Evolutionary conservation across 1,140 invertebrate species (phyloP), one percentile per base, ranked within the genome.

Genomic region (Laodelphax striatellus): DNA sequence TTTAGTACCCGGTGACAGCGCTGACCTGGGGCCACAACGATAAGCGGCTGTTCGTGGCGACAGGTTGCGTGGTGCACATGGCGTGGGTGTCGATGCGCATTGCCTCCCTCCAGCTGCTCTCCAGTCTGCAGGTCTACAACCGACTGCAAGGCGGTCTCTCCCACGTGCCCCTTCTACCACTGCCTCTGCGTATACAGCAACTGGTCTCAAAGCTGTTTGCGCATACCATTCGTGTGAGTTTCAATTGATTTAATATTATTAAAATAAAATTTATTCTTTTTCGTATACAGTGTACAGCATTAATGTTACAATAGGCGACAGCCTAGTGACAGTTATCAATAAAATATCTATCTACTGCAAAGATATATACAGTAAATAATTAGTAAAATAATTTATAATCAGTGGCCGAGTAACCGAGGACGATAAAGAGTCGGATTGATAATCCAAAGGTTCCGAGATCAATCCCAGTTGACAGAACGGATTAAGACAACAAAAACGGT

Each of bases 21-120:
- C 76, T 98, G 65, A 98, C 94, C 1, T 98, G 94, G 94, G 96
- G 94, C 31, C 95, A 98, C 76, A 95, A 96, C 73, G 96, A 97
- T 69, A 87, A 92, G 64, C 79, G 94, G 2, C 73, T 99, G 31
- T 97, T 98, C 72, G 81, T 98, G 28, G 93, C 94, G 13, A 94
- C 93, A 13, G 95, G 94, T 13, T 79, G 84, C 8, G 82, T 86
- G 67, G 84, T 90, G 65, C 93, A 96, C 71, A 91, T 95, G 52
- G 94, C 93, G 24, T 92, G 94, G 82, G 87, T 98, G 11, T 90
- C 88, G 59, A 84, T 90, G 55, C 82, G 89, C 38, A 88, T 98
- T 34, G 90, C 93, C 17, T 88, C 90, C 52, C 75, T 97, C 56
- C 92, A 97, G 72, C 76, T 95, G 55, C 77, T 98, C 52, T 92